Evolutionary conservation across 2,113 vertebrate genomes (phyloP).

Genomic region (Noturus placidus): DNA sequence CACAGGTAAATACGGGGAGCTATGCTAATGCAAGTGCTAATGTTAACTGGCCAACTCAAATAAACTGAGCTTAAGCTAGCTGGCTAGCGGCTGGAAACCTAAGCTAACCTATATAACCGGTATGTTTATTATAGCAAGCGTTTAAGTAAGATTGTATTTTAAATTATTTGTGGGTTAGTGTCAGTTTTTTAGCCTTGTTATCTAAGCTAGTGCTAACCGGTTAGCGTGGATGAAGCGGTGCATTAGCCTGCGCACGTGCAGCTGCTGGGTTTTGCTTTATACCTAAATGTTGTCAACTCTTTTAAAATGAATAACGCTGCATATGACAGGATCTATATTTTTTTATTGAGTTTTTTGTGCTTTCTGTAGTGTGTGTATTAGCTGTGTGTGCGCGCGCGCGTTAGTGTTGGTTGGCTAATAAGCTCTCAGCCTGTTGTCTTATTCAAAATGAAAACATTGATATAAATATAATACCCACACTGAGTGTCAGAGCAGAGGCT

Average conservation of each 20-base stretch:
- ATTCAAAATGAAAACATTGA: background rate
- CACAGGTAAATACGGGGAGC: slow-evolving; percentile 48
- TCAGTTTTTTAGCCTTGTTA: background rate
- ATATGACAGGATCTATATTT: background rate
- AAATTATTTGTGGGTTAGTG: background rate
- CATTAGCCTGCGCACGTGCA: slow-evolving; percentile 25
- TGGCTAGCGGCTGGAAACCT: background rate
- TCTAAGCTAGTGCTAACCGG: background rate
- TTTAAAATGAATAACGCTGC: no score
- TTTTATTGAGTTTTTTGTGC: background rate
- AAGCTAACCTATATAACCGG: background rate
- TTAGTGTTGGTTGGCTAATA: background rate
- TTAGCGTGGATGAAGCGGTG: background rate
- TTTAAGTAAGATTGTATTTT: no score
- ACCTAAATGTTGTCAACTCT: background rate
- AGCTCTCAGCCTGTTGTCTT: background rate
- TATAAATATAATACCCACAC: background rate
- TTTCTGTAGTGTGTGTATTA: background rate
- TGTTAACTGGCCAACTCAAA: background rate
- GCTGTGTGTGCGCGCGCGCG: background rate
- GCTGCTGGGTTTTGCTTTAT: no score
- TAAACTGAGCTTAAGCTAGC: background rate
- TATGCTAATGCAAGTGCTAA: slow-evolving; percentile 1
- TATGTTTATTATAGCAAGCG: background rate
- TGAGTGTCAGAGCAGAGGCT: background rate